Base-by-base conservation (phyloP, 2,797 vertebrate genomes). In the Dallia pectoralis region DNA sequence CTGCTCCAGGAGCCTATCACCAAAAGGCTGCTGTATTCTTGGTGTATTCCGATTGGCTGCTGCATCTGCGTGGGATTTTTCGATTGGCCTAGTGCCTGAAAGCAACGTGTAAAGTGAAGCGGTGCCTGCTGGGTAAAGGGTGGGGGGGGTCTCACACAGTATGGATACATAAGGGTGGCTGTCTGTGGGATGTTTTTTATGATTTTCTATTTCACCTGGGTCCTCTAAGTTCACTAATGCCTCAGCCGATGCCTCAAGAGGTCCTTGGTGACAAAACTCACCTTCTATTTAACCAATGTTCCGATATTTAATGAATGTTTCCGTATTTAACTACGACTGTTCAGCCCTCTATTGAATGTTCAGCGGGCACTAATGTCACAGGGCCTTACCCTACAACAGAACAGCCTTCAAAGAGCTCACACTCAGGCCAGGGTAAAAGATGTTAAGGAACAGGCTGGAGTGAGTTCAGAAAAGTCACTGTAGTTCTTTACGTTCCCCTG, bases 341-440 rank as follows among this genome's bases (percentile, higher is more conserved):
- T 91, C 84, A 77, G 87, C 87, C 86, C 87, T 89, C 74, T 81
- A 85, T 75, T 89, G 91, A 92, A 91, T 92, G 91, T 92, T 84
- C 81, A 0, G 83, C 22, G 77, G 69, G 87, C 77, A 25, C 74
- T 79, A 8, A 48, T 8, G 66, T 74, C 72, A 51, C 63, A 25
- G 2, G 27, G 49, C 82, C 53, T 49, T 49, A 48, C 49, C 68
- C 15, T 71, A 36, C 29, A 85, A 32, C 27, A 63, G 32, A 63
- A 63, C 61, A 32, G 61, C 61, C 83, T 82, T 79, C 78, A 65
- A 51, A 62, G 27, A 36, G 32, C 73, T 73, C 53, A 69, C 19
- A 16, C 81, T 79, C 69, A 56, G 75, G 47, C 72, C 48, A 0
- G 72, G 72, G 74, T 66, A 70, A 72, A 84, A 75, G 78, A 82